These are phyloP conservation scores for Bugulina stolonifera DNA, from an alignment of 2,888 invertebrate species.

Conservation along the genomic window DNA sequence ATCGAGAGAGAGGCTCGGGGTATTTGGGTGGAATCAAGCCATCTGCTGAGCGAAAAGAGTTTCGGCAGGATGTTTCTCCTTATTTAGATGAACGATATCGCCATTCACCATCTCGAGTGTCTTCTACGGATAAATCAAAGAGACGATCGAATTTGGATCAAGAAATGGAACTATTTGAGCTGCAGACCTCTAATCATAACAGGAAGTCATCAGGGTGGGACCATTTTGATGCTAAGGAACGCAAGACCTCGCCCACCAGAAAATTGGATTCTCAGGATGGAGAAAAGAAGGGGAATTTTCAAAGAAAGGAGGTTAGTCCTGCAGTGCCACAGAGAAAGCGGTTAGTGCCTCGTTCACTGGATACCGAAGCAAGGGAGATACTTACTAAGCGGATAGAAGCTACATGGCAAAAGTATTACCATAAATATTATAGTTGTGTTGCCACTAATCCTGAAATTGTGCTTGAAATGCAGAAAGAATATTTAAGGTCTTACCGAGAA, in stretches of 20 bases:
- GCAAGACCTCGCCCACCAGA: no score
- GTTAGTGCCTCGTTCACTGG: neutral
- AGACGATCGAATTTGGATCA: neutral
- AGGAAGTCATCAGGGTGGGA: no score
- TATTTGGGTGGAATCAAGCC: no score
- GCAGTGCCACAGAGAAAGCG: no score
- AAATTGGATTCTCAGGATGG: no score
- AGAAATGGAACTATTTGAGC: neutral
- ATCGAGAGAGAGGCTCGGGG: no score
- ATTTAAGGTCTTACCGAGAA: conserved; percentile 12
- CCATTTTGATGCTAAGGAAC: no score
- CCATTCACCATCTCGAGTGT: no score
- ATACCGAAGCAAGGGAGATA: neutral
- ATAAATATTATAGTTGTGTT: conserved; percentile 26
- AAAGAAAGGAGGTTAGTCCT: no score
- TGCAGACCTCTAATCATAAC: neutral
- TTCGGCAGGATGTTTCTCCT: neutral
- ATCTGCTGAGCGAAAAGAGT: neutral
- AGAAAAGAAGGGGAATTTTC: no score
- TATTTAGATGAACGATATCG: neutral
- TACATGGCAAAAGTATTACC: conserved; percentile 21
- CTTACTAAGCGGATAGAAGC: conserved; percentile 14
- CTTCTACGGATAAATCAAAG: neutral
- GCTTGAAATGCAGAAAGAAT: conserved; percentile 19
- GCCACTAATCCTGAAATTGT: conserved; percentile 18